A percentile compares a stretch with the other conserved stretches of the same genome.
phyloP scores from a whole-genome alignment of 2,797 vertebrate species.

The Lutjanus argentimaculatus region DNA sequence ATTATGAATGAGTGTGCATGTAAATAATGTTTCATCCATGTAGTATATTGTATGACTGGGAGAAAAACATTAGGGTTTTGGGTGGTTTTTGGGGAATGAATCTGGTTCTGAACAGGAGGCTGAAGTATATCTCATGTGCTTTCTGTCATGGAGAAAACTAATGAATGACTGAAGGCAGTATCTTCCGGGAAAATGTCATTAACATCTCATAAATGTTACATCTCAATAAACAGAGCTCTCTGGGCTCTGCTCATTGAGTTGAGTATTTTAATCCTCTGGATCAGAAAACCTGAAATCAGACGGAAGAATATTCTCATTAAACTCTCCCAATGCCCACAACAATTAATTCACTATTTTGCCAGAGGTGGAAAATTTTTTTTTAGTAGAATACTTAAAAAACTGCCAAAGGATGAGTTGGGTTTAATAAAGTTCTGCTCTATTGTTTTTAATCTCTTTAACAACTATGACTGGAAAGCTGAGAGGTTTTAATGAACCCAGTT shows the following conservation, averaged over 20 bases:
- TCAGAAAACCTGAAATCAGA: conserved; percentile 13
- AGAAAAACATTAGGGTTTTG: background rate
- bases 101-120: background rate
- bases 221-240: conserved; percentile 45
- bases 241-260: conserved; percentile 9
- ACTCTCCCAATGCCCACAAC: conserved; percentile 9
- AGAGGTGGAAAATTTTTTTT: background rate
- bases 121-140: background rate
- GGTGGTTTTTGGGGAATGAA: background rate
- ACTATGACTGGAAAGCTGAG: too few relatives aligned
- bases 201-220: conserved; percentile 52
- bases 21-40: conserved; percentile 22
- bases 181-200: conserved; percentile 48
- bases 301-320: conserved; percentile 1
- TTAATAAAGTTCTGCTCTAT: background rate
- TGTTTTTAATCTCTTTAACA: background rate
- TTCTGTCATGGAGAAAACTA: conserved; percentile 15
- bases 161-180: conserved; percentile 38
- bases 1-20: conserved; percentile 37
- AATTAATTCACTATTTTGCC: background rate
- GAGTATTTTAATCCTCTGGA: conserved; percentile 18
- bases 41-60: background rate
- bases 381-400: background rate
- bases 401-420: background rate
- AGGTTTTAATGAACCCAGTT: too few relatives aligned